Conservation (phyloP, 2,113 vertebrate species). For the Elephas maximus region DNA sequence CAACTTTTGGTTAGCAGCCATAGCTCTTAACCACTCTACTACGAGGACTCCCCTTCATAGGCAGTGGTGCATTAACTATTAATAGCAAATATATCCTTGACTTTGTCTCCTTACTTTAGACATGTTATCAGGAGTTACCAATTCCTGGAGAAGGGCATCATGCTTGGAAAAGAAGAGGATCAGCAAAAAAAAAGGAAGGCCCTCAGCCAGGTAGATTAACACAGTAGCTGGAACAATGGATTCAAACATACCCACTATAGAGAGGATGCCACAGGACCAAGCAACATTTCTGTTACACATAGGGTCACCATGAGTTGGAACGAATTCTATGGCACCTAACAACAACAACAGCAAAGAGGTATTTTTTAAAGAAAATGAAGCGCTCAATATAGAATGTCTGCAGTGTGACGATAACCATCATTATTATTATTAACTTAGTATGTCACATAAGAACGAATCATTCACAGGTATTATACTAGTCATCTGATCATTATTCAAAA, state of each 20-base stretch:
- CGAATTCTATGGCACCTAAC: not conserved
- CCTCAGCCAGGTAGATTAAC: not conserved
- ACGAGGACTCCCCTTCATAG: not conserved
- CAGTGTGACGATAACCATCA: not conserved
- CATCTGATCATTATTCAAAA: not conserved
- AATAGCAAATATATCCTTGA: not conserved
- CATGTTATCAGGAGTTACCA: not conserved
- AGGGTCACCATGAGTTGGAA: not conserved
- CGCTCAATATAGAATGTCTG: not conserved
- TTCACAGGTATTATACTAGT: not conserved
- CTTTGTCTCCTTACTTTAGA: not conserved
- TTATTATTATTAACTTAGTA: not conserved
- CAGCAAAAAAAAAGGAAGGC: not conserved
- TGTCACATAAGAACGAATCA: not conserved
- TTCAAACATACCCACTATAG: too few species aligned
- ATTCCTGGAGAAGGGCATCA: not conserved
- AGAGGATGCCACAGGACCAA: too few species aligned
- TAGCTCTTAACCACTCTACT: too few species aligned
- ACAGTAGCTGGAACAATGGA: not conserved
- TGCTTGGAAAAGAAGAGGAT: not conserved
- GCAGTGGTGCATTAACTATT: not conserved
- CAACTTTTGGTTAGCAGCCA: too few species aligned
- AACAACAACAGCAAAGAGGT: too few species aligned
- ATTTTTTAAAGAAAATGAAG: not conserved
- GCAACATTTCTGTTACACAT: too few species aligned